phyloP scores from a whole-genome alignment of 2,797 vertebrate species.

The Gymnothorax reevesii region DNA sequence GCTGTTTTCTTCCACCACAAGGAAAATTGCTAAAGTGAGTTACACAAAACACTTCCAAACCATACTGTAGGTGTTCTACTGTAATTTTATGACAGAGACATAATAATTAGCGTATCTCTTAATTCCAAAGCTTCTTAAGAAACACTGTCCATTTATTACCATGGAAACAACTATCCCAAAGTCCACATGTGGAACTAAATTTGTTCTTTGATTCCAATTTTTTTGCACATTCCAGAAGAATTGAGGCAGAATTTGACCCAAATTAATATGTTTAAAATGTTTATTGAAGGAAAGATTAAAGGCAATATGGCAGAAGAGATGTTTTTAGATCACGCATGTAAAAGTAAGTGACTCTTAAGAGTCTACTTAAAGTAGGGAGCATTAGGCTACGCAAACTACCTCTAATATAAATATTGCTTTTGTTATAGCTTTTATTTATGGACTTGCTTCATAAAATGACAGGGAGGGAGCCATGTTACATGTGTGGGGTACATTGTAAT shows the following conservation, averaged over 20 bases:
- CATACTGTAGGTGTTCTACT: neutral
- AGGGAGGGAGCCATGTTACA: neutral
- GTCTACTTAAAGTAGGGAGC: neutral
- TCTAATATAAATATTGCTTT: neutral
- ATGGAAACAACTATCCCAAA: neutral
- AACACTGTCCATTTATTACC: neutral
- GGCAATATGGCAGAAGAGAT: neutral
- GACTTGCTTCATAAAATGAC: neutral
- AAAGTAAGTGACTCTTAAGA: neutral
- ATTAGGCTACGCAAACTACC: neutral
- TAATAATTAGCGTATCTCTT: neutral
- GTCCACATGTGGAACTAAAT: neutral
- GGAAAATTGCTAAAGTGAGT: neutral
- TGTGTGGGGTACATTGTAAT: neutral
- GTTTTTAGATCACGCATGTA: neutral
- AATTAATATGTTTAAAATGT: neutral
- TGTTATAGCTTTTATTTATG: neutral
- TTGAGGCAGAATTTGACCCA: neutral
- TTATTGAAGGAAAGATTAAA: neutral
- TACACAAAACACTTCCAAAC: neutral
- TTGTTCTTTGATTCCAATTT: neutral
- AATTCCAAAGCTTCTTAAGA: neutral
- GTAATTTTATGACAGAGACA: neutral
- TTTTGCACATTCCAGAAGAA: neutral
- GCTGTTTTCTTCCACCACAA: neutral